Base-by-base conservation (phyloP, 2,888 invertebrate genomes). In the Drosophila mimica region DNA sequence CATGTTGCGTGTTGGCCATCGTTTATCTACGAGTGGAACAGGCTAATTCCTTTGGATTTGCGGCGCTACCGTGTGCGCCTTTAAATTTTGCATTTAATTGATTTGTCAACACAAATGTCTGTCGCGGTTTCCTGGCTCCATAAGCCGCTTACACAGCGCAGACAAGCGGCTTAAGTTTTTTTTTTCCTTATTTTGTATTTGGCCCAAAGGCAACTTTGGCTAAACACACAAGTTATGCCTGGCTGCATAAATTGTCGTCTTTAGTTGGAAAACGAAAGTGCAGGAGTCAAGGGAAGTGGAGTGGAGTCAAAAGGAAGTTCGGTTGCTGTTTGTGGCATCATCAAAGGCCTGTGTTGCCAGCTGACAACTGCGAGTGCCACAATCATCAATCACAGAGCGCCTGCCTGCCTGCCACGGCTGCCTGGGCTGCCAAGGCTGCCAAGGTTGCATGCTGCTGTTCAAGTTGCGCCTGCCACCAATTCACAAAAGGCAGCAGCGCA, bases 21-120 rank as follows among this genome's bases (percentile, higher is more conserved):
- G 71, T 75, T 79, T 77, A 73, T 56, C 74, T 60, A 58, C 53
- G 25, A 20, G 28, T 64, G 36, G 52, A 71, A 28, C 20, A 36
- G 61, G 64, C 54, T 56, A 48, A 58, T 79, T 20, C 52, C 51
- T 36, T 66, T 34, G 59, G 43, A 56, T 59, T 61, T 54, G 69
- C 53, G 73, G 64, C 61, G 87, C 87, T 83, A 88, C 84, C 79
- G 85, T 73, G 76, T 72, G 73, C 73, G 75, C 83, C 79, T 78
- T 76, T 89, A 89, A 89, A 91, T 90, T 87, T 76, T 38, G 63
- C 81, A 90, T 91, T 89, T 89, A 89, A 89, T 89, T 89, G 89
- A 89, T 91, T 90, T 90, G 91, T 89, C 89, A 91, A 87, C 88
- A 90, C 85, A 88, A 75, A 74, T 79, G 89, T 80, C 81, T 70